phyloP scores from a whole-genome alignment of 2,888 invertebrate genomes.

The Willowsia nigromaculata region DNA sequence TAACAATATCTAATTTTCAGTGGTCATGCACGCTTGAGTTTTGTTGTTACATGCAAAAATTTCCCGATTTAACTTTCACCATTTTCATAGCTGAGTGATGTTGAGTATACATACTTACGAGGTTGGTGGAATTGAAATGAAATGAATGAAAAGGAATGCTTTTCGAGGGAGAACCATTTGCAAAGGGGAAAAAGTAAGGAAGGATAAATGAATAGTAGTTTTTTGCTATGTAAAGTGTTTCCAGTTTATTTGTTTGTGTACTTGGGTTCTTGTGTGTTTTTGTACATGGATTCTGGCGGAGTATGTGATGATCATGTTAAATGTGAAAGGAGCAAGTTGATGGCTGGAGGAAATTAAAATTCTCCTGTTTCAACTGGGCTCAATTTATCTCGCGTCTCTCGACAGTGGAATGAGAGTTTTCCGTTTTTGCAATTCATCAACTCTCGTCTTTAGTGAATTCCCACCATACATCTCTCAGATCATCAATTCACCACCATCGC shows the following conservation, averaged over 20 bases:
- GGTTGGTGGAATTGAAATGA: conserved; percentile 29
- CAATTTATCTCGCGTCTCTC: conserved; percentile 78
- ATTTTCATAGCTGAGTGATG: background rate
- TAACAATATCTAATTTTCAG: too few species aligned
- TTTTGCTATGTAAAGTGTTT: conserved; percentile 27
- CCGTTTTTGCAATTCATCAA: conserved; percentile 79
- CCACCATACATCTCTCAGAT: conserved; percentile 79
- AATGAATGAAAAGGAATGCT: conserved; percentile 53
- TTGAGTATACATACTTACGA: background rate
- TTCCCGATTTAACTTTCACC: too few species aligned
- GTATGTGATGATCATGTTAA: conserved; percentile 41
- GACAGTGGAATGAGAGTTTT: conserved; percentile 79
- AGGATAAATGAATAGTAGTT: conserved; percentile 32
- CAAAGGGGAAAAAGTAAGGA: conserved; percentile 3
- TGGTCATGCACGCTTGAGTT: too few species aligned
- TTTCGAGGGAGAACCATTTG: background rate
- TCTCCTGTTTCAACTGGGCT: conserved; percentile 77
- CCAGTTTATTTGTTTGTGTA: conserved; percentile 21
- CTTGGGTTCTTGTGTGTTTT: background rate
- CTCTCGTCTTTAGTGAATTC: conserved; percentile 77
- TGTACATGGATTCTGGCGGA: background rate
- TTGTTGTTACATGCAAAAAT: too few species aligned
- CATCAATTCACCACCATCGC: conserved; percentile 77
- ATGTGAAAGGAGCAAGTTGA: conserved; percentile 61
- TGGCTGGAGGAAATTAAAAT: conserved; percentile 79